phyloP scores from a whole-genome alignment of 2,888 invertebrate species.

The Actias luna region DNA sequence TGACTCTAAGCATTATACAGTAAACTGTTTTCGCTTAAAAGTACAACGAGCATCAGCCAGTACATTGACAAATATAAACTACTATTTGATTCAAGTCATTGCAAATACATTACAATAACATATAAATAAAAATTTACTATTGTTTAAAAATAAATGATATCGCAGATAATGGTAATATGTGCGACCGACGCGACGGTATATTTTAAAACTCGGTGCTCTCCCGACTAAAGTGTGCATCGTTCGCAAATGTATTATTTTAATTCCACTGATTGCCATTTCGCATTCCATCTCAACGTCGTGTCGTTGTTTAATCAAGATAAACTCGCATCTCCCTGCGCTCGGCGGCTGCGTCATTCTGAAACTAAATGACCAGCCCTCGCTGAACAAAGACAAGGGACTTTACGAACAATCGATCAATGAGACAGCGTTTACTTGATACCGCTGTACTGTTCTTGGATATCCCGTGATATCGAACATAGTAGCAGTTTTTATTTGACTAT shows the following conservation, averaged over 20 bases:
- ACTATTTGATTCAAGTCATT: no score
- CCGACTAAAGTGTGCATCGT: background rate
- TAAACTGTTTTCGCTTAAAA: no score
- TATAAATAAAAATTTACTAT: no score
- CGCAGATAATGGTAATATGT: background rate
- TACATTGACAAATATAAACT: no score
- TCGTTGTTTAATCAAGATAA: conserved; percentile 37
- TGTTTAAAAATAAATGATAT: background rate
- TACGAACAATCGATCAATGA: conserved; percentile 59
- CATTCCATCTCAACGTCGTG: conserved; percentile 1
- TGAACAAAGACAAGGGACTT: conserved; percentile 20
- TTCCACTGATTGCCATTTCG: conserved; percentile 6
- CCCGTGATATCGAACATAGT: no score
- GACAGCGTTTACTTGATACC: conserved; percentile 54
- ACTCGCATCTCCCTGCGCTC: conserved; percentile 34
- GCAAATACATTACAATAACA: no score
- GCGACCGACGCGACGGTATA: background rate
- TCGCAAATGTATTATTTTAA: conserved; percentile 11
- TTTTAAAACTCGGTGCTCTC: background rate
- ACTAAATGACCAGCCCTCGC: conserved; percentile 35
- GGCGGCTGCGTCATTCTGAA: conserved; percentile 22
- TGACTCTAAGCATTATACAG: no score
- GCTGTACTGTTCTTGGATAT: background rate
- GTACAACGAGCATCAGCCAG: no score
- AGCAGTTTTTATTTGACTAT: no score